Conservation (phyloP, 2,113 vertebrate species). For the Dipodomys spectabilis region DNA sequence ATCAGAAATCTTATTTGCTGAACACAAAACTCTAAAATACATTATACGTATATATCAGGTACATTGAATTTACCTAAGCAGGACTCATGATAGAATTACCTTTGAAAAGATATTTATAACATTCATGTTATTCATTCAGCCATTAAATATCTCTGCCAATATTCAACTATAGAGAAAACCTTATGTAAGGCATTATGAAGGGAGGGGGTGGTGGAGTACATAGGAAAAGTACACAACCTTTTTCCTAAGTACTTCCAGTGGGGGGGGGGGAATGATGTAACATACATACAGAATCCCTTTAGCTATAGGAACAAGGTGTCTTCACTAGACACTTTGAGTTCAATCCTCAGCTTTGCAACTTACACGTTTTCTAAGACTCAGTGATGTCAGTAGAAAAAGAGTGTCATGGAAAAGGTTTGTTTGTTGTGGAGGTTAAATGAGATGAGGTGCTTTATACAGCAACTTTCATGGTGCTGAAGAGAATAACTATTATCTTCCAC, state of each 20-base stretch:
- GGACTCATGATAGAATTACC: neutral
- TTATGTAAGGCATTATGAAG: neutral
- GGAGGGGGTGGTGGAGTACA: no score
- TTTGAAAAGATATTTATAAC: neutral
- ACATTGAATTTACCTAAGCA: neutral
- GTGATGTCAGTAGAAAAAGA: neutral
- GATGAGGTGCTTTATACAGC: neutral
- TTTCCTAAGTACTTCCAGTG: neutral
- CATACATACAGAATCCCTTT: neutral
- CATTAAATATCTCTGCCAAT: neutral
- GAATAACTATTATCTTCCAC: neutral
- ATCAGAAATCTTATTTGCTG: neutral
- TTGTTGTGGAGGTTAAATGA: conserved; percentile 23
- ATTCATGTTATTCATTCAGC: neutral
- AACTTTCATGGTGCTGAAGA: neutral
- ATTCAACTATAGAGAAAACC: neutral
- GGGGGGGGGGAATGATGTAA: neutral
- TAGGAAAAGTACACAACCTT: neutral
- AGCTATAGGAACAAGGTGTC: neutral
- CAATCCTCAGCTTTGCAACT: neutral
- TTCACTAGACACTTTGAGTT: no score
- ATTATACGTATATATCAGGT: neutral
- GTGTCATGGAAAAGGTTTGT: no score
- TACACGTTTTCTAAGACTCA: neutral
- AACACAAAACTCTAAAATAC: neutral